These are phyloP conservation scores for Mustelus asterias DNA, from an alignment of 2,113 vertebrate genomes.

Conservation along the genomic window DNA sequence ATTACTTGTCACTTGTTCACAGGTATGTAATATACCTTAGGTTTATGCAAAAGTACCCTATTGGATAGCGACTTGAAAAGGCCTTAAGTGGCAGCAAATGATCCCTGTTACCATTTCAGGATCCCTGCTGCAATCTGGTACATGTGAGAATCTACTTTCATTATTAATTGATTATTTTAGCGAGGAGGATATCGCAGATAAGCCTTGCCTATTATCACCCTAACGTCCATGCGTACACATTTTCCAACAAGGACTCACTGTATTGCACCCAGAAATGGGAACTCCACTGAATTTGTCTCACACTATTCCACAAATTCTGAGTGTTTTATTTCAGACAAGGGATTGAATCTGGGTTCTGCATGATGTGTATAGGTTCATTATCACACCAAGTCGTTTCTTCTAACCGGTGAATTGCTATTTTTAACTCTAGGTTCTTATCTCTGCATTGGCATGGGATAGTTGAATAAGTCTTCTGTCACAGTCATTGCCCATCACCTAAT, in stretches of 20 bases:
- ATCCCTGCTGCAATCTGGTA: background rate
- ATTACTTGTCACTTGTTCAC: conserved; percentile 52
- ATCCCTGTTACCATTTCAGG: background rate
- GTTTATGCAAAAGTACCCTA: no score
- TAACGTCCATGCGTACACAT: background rate
- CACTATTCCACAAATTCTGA: background rate
- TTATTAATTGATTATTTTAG: background rate
- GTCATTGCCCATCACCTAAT: background rate
- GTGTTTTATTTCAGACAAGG: background rate
- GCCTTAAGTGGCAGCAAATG: background rate
- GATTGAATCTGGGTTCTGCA: background rate
- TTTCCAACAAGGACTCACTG: background rate
- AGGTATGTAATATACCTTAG: background rate
- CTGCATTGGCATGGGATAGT: background rate
- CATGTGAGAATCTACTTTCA: background rate
- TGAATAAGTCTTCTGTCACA: background rate
- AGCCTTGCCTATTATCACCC: background rate
- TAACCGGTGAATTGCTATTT: background rate
- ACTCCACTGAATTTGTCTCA: background rate
- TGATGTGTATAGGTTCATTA: background rate
- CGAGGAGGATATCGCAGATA: background rate
- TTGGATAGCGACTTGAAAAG: background rate
- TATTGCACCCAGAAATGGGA: background rate
- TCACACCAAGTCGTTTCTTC: background rate
- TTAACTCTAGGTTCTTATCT: background rate